A percentile compares a stretch with the other conserved stretches of the same genome.
These are phyloP conservation scores for Zaprionus bogoriensis DNA, from an alignment of 2,888 invertebrate genomes.

Conservation along the genomic window DNA sequence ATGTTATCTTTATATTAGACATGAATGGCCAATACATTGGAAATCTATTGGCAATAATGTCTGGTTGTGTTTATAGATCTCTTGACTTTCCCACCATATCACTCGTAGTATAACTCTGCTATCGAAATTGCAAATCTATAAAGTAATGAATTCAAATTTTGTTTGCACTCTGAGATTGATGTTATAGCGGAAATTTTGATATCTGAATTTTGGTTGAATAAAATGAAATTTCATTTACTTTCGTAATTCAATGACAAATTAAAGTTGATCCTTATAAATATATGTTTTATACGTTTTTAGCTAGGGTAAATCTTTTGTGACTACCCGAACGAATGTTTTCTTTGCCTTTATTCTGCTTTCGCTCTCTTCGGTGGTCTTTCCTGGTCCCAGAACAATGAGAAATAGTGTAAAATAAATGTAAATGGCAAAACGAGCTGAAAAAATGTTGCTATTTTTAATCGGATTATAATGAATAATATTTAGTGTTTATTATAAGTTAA, in stretches of 20 bases:
- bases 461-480: slow-evolving; percentile 74
- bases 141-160: slow-evolving; percentile 4
- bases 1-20: slow-evolving; percentile 48
- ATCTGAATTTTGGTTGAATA: not conserved
- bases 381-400: slow-evolving; percentile 5
- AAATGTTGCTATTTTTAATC: slow-evolving; percentile 73
- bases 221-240: too few species aligned
- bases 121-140: slow-evolving; percentile 7
- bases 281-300: too few species aligned
- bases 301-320: slow-evolving; percentile 20
- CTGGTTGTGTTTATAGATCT: slow-evolving; percentile 20
- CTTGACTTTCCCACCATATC: slow-evolving; percentile 8
- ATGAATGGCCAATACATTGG: slow-evolving; percentile 18
- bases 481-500: slow-evolving; percentile 64
- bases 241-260: too few species aligned
- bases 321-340: not conserved
- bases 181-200: not conserved
- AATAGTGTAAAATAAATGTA: slow-evolving; percentile 36
- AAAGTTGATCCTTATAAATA: too few species aligned
- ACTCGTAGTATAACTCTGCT: slow-evolving; percentile 13
- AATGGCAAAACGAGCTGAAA: slow-evolving; percentile 34
- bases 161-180: not conserved
- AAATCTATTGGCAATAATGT: slow-evolving; percentile 19
- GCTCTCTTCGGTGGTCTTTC: slow-evolving; percentile 12
- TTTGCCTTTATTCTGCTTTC: slow-evolving; percentile 7